Percentiles rank a stretch among this genome's conserved stretches.
Evolutionary conservation across 1,140 invertebrate species (phyloP).

Genomic region (Scaptomyza pallida): DNA sequence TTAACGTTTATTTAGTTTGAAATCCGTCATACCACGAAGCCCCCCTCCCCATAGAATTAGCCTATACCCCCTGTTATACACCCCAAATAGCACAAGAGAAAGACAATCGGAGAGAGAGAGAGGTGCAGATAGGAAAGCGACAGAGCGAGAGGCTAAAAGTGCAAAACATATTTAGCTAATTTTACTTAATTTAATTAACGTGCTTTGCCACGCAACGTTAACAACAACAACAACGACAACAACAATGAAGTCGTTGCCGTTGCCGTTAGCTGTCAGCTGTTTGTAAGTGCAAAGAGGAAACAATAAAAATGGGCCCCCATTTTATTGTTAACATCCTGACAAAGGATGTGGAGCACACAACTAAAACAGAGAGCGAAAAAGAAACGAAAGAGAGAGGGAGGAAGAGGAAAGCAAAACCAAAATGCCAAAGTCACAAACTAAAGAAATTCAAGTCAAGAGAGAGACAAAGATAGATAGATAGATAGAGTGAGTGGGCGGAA

Average conservation of each 20-base stretch:
- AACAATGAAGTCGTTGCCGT: conserved; percentile 28
- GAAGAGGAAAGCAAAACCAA: conserved; percentile 13
- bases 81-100: no score
- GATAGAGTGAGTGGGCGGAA: background rate
- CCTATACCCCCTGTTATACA: background rate
- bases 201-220: conserved; percentile 55
- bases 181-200: conserved; percentile 83
- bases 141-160: conserved; percentile 27
- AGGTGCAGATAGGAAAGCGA: no score
- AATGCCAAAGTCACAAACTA: conserved; percentile 40
- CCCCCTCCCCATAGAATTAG: background rate
- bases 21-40: no score
- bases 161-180: conserved; percentile 79
- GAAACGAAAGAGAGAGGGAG: no score
- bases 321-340: conserved; percentile 77
- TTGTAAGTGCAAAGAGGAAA: conserved; percentile 70
- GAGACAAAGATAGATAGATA: conserved; percentile 4
- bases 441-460: conserved; percentile 35
- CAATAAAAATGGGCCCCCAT: conserved; percentile 70
- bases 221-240: background rate
- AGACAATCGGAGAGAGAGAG: background rate
- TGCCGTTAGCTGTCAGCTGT: conserved; percentile 71
- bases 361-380: conserved; percentile 19
- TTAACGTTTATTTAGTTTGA: background rate
- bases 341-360: conserved; percentile 41